phyloP scores from a whole-genome alignment of 2,888 invertebrate species.

The Melieria crassipennis region DNA sequence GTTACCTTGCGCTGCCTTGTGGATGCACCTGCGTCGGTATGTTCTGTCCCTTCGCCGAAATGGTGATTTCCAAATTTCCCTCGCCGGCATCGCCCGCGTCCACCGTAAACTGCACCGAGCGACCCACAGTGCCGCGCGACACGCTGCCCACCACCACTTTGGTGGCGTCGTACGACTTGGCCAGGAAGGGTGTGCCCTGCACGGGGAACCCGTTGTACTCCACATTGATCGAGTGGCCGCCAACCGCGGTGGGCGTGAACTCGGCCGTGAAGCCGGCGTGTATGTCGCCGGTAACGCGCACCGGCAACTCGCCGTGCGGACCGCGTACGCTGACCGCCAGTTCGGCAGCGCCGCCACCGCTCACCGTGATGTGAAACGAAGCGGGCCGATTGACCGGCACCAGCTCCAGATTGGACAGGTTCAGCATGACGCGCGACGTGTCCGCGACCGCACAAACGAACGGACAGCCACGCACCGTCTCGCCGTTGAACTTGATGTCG shows the following conservation, averaged over 20 bases:
- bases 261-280: constrained; percentile 89
- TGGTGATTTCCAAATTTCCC: constrained; percentile 96
- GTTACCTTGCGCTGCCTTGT: constrained; percentile 77
- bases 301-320: constrained; percentile 87
- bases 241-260: constrained; percentile 93
- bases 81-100: constrained; percentile 97
- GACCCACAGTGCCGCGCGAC: constrained; percentile 84
- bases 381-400: constrained; percentile 85
- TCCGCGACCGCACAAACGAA: constrained; percentile 87
- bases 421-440: constrained; percentile 79
- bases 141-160: constrained; percentile 84
- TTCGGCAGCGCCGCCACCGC: constrained; percentile 78
- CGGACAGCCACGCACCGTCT: constrained; percentile 90
- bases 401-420: constrained; percentile 80
- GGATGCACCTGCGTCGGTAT: constrained; percentile 96
- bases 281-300: constrained; percentile 88
- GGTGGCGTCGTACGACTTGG: constrained; percentile 93
- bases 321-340: constrained; percentile 89
- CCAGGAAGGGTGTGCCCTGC: constrained; percentile 87
- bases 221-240: constrained; percentile 89
- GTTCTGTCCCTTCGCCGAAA: constrained; percentile 90
- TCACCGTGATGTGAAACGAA: constrained; percentile 81
- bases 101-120: constrained; percentile 93
- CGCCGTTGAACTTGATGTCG: constrained; percentile 95
- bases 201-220: constrained; percentile 91